Conservation (phyloP, 2,888 invertebrate species). For the Petrolisthes cinctipes region DNA sequence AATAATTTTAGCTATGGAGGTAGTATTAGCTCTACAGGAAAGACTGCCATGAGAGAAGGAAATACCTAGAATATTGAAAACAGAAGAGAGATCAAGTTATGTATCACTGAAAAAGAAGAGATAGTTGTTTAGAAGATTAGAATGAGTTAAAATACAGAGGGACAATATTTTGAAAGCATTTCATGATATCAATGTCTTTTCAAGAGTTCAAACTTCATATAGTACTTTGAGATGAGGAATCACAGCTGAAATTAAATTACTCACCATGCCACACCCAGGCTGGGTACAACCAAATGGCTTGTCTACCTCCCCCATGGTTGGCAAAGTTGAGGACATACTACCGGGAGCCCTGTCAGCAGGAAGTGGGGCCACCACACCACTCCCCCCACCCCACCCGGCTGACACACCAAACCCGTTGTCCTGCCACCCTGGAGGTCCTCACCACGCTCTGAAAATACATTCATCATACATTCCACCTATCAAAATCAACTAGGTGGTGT, state of each 20-base stretch:
- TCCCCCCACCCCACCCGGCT: background rate
- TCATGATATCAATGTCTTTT: no score
- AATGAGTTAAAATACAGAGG: no score
- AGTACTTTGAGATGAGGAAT: background rate
- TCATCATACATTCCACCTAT: no score
- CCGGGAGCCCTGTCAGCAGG: background rate
- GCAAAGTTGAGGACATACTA: background rate
- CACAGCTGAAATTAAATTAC: background rate
- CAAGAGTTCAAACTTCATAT: no score
- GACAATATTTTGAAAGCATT: background rate
- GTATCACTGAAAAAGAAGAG: background rate
- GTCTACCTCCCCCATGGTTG: constrained; percentile 55
- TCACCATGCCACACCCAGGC: constrained; percentile 57
- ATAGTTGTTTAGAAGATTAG: background rate
- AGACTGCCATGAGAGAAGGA: no score
- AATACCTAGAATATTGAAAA: no score
- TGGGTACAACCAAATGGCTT: constrained; percentile 55
- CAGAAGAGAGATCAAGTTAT: no score
- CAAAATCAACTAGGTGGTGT: no score
- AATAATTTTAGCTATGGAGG: no score
- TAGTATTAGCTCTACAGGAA: no score
- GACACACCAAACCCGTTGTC: background rate
- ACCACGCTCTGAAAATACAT: background rate
- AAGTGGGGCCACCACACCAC: background rate
- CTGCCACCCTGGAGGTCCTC: background rate